Evolutionary conservation across 2,888 invertebrate genomes (phyloP), one percentile per base, ranked within the genome.

Genomic region (Lithodes maja): DNA sequence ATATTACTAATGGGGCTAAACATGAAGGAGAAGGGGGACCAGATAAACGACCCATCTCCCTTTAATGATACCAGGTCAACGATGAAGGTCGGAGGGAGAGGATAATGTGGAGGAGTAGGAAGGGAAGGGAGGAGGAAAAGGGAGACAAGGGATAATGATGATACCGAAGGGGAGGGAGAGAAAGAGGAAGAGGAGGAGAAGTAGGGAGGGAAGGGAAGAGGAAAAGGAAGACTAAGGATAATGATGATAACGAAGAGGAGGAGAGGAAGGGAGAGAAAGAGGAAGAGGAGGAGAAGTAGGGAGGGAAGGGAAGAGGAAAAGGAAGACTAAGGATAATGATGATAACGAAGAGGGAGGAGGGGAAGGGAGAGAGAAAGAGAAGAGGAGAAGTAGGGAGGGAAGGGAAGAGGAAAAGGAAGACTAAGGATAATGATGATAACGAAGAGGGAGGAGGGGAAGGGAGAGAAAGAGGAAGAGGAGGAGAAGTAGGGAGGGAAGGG

Each of bases 361-460:
- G 55, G 55, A 55, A 9, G 55, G 9, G 9, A 55, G 55, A 55
- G 55, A 5, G 55, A 9, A 9, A 55, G 55, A 55, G 55, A 9
- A n/a, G n/a, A 3, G 74, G 74, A 74, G 17, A 74, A 74, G n/a
- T n/a, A 55, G 55, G 9, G 55, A 55, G 55, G 55, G 55, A 5
- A 9, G 55, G 55, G 55, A 9, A 55, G 55, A 55, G 55, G 5
- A 9, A 55, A 55, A 55, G 5, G 55, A 55, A 55, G 5, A 3
- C 3, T 55, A 5, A 55, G 55, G 55, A n/a, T n/a, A n/a, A 9
- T 9, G 55, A 9, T 12, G 3, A n/a, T 71, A 9, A 17, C n/a
- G 71, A 71, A 71, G 71, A n/a, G 71, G 71, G 71, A 17, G 71
- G 71, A 71, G n/a, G 2, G 71, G 71, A 71, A n/a, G n/a, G n/a